Percentiles rank a stretch among this genome's conserved stretches.
Evolutionary conservation across 2,113 vertebrate genomes (phyloP).

Genomic region (Nicator chloris): DNA sequence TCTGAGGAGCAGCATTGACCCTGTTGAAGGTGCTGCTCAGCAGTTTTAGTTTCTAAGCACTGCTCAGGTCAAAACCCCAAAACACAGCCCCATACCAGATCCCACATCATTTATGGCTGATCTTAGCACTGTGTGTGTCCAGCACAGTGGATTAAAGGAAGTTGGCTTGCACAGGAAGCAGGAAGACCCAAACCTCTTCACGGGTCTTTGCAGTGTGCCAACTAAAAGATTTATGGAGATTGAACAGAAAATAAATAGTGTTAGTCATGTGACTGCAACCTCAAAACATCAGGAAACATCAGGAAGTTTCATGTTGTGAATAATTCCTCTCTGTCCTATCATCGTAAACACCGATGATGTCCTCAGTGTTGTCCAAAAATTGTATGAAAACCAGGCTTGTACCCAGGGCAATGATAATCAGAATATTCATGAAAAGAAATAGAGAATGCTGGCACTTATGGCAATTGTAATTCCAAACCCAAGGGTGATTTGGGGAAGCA

Average conservation of each 20-base stretch:
- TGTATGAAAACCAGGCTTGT: background rate
- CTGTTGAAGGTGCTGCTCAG: background rate
- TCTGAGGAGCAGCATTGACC: rapidly evolving
- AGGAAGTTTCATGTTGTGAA: background rate
- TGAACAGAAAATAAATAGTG: background rate
- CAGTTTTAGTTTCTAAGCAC: too few relatives aligned
- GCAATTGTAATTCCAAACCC: background rate
- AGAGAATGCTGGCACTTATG: background rate
- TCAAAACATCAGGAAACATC: background rate
- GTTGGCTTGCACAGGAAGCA: rapidly evolving
- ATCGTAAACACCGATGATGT: background rate
- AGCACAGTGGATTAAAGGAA: background rate
- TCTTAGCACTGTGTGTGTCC: background rate
- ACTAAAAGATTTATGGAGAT: background rate
- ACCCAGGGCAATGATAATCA: background rate
- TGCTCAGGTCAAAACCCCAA: background rate
- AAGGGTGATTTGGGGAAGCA: background rate
- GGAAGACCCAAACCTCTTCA: background rate
- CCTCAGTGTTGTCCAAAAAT: background rate
- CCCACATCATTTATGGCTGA: background rate
- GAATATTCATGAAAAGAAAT: background rate
- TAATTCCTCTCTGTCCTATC: background rate
- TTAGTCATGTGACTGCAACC: background rate
- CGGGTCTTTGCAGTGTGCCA: background rate
- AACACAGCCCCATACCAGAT: background rate